A percentile compares a stretch with the other conserved stretches of the same genome.
These are phyloP conservation scores for Lutjanus campechanus DNA, from an alignment of 2,797 vertebrate genomes.

Conservation along the genomic window DNA sequence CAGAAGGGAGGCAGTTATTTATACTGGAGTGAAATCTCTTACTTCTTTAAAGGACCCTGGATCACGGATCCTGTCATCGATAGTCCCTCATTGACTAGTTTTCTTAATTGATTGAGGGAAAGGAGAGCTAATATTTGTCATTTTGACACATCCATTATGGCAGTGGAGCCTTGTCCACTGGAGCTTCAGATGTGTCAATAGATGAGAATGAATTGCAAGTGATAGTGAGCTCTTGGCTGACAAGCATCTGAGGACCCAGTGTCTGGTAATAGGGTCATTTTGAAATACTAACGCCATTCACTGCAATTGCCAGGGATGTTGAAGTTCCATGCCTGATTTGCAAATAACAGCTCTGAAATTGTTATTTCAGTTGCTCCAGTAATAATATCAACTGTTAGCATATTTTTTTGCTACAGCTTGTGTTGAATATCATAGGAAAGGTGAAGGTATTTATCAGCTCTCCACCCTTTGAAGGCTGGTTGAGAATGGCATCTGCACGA, in stretches of 20 bases:
- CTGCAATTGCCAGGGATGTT: background rate
- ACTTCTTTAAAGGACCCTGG: constrained; percentile 50
- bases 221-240: constrained; percentile 63
- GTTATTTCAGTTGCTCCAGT: background rate
- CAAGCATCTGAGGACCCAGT: constrained; percentile 60
- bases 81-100: constrained; percentile 71
- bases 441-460: constrained; percentile 46
- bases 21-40: constrained; percentile 59
- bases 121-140: constrained; percentile 80
- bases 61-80: constrained; percentile 59
- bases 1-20: constrained; percentile 73
- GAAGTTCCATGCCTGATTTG: background rate
- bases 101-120: constrained; percentile 76
- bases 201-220: constrained; percentile 77
- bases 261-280: constrained; percentile 36
- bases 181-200: constrained; percentile 79
- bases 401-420: background rate
- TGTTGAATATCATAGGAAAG: constrained; percentile 28
- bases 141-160: constrained; percentile 80
- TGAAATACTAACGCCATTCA: constrained; percentile 21
- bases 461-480: constrained; percentile 21
- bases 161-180: constrained; percentile 68
- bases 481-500: constrained; percentile 24
- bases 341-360: background rate
- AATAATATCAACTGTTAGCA: background rate